Percentiles rank a stretch among this genome's conserved stretches.
phyloP scores from a whole-genome alignment of 2,797 vertebrate genomes.

The Austrolebias charrua region DNA sequence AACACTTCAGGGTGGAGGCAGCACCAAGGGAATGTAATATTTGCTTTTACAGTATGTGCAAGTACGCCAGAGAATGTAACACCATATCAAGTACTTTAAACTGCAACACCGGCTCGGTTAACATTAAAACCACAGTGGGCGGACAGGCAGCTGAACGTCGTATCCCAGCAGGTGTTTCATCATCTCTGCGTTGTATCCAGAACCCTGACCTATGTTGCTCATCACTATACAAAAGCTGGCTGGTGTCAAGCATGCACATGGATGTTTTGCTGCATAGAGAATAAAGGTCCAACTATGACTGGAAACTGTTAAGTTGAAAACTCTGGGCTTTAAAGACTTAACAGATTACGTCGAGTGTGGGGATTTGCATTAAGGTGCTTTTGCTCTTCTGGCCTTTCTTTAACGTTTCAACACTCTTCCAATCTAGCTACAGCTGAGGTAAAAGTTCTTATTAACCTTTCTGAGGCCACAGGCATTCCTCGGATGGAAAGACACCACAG shows the following conservation, averaged over 20 bases:
- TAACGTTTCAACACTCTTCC: conserved; percentile 53
- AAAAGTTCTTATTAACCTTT: conserved; percentile 81
- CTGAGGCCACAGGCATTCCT: conserved; percentile 68
- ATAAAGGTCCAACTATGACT: conserved; percentile 30
- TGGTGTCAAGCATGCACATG: conserved; percentile 44
- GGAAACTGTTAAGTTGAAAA: conserved; percentile 49
- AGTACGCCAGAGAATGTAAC: conserved; percentile 11
- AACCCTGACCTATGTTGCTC: conserved; percentile 48
- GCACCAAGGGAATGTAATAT: conserved; percentile 36
- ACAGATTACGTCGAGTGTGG: conserved; percentile 58
- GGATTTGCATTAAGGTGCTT: conserved; percentile 69
- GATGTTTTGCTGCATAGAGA: conserved; percentile 42
- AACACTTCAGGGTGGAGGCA: conserved; percentile 37
- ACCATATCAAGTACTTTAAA: conserved; percentile 28
- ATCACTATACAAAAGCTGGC: conserved; percentile 26
- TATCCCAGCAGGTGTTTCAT: conserved; percentile 65
- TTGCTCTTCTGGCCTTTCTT: conserved; percentile 53
- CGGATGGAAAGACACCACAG: conserved; percentile 57
- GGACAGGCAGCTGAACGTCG: conserved; percentile 30
- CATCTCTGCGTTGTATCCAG: conserved; percentile 40
- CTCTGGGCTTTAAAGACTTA: conserved; percentile 54
- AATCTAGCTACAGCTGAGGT: conserved; percentile 56
- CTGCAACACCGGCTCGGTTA: conserved; percentile 20
- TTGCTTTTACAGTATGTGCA: conserved; percentile 24
- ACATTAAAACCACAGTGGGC: conserved; percentile 25